Base-by-base conservation (phyloP, 2,113 vertebrate species). In the Rhagologus leucostigma region DNA sequence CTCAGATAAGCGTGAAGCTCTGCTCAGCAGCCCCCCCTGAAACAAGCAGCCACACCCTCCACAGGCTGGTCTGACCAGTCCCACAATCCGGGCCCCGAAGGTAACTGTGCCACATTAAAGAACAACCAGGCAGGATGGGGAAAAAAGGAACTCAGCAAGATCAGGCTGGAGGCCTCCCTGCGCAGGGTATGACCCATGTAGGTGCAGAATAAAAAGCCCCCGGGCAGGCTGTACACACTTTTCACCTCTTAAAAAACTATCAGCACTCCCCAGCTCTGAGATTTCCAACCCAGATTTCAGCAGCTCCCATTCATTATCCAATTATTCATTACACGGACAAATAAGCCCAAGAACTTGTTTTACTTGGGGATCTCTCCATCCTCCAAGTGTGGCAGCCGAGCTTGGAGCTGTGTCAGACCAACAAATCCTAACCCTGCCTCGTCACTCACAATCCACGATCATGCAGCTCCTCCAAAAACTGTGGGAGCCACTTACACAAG, bases 371-470 rank as follows among this genome's bases (percentile, higher is more conserved):
- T 59, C 1, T 0, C 20, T 65, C 50, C 42, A 55, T 32, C 16
- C 59, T 67, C 29, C 37, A 20, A 20, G 21, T 12, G 39, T 23
- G 42, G 27, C 67, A 76, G 46, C 67, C 59, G 47, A 81, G 49
- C 49, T 4, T 33, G 73, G 32, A 87, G 30, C 60, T 67, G 33
- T 10, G 17, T 32, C 46, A 65, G 12, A 32, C 15, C 46, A 32
- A 55, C 20, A 55, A 21, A 75, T 14, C 57, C 65, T 23, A 64
- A 85, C 35, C 30, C 29, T 49, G 73, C 44, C 59, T 57, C 1
- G 0, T 39, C 41, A 30, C 35, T 56, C 32, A 8, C 0, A 1
- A 47, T 8, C 37, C 49, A 22, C 0, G 0, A 6, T 37, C 17
- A 11, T 3, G 20, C 1, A 53, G 7, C 63, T 23, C 53, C 35